These are phyloP conservation scores for Brenthis daphne DNA, from an alignment of 2,888 invertebrate species.

Conservation along the genomic window DNA sequence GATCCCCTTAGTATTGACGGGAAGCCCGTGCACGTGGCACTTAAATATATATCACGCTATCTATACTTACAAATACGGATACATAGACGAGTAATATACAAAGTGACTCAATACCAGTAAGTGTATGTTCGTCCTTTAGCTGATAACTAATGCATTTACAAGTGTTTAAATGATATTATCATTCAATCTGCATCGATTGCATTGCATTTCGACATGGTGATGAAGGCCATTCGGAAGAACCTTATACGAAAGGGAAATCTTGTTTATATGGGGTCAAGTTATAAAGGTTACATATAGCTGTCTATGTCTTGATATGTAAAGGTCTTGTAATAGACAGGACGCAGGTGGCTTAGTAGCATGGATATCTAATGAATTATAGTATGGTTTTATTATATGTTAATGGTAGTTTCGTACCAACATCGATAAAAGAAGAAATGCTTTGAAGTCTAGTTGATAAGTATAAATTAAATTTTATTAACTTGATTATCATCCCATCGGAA, in stretches of 20 bases:
- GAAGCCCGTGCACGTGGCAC: too few relatives aligned
- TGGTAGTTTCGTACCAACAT: too few relatives aligned
- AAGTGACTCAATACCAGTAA: too few relatives aligned
- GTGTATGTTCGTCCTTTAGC: not conserved
- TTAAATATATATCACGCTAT: too few relatives aligned
- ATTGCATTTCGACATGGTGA: not conserved
- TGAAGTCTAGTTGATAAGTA: too few relatives aligned
- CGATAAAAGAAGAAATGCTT: too few relatives aligned
- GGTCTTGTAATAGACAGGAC: not conserved
- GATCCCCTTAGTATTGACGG: too few relatives aligned
- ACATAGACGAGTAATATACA: too few relatives aligned
- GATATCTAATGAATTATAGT: not conserved
- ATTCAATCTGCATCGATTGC: constrained; percentile 10
- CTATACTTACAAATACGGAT: too few relatives aligned
- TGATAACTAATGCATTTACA: not conserved
- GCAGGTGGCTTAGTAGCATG: constrained; percentile 9
- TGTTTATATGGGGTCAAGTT: constrained; percentile 6
- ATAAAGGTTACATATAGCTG: constrained; percentile 10
- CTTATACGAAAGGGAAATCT: constrained; percentile 20
- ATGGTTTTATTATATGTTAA: too few relatives aligned
- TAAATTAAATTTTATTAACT: too few relatives aligned
- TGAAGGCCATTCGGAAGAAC: constrained; percentile 16
- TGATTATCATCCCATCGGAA: too few relatives aligned
- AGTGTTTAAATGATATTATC: not conserved
- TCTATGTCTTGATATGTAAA: not conserved